Evolutionary conservation across 2,113 vertebrate genomes (phyloP), one percentile per base, ranked within the genome.

Genomic region (Oxyruncus cristatus): DNA sequence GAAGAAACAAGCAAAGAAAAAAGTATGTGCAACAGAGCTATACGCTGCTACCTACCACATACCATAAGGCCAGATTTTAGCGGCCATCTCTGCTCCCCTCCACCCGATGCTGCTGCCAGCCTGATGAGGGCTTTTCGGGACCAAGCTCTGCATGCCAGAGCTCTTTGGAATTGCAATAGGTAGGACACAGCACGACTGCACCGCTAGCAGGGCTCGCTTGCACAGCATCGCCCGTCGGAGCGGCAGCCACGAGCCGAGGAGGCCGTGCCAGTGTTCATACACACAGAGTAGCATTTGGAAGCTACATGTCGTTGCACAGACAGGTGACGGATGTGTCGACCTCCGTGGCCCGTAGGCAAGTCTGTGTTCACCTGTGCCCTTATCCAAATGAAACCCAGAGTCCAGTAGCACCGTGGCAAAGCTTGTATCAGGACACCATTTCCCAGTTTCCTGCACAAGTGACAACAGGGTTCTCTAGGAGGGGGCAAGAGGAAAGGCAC

Each of bases 341-440:
- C 33, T 14, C 30, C 32, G 20, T 3, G 8, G 49, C 52, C 35
- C 20, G 1, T 5, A 6, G 4, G 46, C 30, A 22, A 12, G 24
- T 21, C 35, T 32, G 15, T 13, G n/a, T 28, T 46, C 70, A 41
- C 22, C 28, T 12, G 26, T 18, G 15, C 13, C 50, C 14, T 30
- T 3, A 8, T 13, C 44, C 7, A 0, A 42, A 46, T 2, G 16
- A 82, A 56, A 58, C 30, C 46, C 35, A 14, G 11, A 79, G 18
- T 8, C 27, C 67, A 5, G 37, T 1, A 24, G 26, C 26, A 35
- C 11, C 9, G 1, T 0, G 12, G 35, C 55, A 52, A 56, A 85
- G 17, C 66, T 15, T 3, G 14, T 2, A 2, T 2, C 0, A 33
- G 24, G 23, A 56, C 9, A 1, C 12, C 5, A 0, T 30, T 22